These are phyloP conservation scores for Tupaia chinensis DNA, from an alignment of 2,113 vertebrate species.

Conservation along the genomic window DNA sequence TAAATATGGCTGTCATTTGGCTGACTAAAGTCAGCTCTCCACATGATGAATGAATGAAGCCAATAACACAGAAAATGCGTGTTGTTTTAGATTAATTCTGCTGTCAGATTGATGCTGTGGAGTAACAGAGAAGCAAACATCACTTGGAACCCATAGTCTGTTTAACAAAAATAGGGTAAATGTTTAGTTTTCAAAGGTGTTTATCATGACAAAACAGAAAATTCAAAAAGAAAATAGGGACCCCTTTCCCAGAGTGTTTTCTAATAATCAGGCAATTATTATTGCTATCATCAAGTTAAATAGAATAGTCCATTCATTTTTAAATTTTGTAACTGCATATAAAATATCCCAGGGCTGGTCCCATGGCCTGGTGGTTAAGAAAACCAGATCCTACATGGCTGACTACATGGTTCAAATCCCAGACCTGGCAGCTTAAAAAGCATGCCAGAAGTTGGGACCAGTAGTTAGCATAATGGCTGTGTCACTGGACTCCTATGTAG, in stretches of 20 bases:
- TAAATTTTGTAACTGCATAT: background rate
- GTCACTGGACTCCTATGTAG: too few species aligned
- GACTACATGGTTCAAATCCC: too few species aligned
- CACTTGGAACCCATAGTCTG: background rate
- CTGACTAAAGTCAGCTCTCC: constrained; percentile 33
- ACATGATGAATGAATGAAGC: background rate
- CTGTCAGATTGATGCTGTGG: background rate
- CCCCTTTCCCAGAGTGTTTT: background rate
- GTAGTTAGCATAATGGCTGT: too few species aligned
- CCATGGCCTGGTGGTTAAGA: too few species aligned
- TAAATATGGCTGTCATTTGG: background rate
- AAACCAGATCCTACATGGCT: too few species aligned
- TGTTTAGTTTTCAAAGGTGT: background rate
- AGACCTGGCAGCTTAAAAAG: too few species aligned
- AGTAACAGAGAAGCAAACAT: background rate
- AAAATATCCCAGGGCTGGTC: background rate
- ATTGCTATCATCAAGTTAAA: background rate
- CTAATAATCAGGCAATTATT: background rate
- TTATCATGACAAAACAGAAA: background rate
- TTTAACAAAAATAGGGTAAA: background rate
- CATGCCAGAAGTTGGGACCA: too few species aligned
- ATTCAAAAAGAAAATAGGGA: background rate
- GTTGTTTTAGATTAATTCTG: constrained; percentile 26
- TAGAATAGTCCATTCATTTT: background rate
- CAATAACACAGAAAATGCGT: constrained; percentile 9